phyloP scores from a whole-genome alignment of 2,888 invertebrate genomes.

The Lithophane semibrunnea region DNA sequence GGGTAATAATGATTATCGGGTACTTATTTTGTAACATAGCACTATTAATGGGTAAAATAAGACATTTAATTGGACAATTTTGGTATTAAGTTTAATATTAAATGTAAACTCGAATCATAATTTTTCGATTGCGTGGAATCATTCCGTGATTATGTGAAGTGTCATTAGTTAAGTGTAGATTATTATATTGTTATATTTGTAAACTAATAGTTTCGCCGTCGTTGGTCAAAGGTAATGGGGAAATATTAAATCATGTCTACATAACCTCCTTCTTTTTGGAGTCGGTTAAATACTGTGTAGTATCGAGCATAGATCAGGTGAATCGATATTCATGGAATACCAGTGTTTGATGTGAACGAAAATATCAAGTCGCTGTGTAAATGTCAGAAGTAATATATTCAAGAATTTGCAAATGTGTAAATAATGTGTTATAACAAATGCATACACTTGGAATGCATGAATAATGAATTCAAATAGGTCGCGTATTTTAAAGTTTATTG shows the following conservation, averaged over 20 bases:
- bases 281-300: background rate
- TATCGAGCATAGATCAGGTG: background rate
- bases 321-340: background rate
- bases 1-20: slow-evolving; percentile 46
- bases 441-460: background rate
- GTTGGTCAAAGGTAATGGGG: slow-evolving; percentile 35
- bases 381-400: slow-evolving; percentile 26
- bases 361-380: slow-evolving; percentile 8
- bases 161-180: slow-evolving; percentile 57
- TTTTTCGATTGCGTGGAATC: slow-evolving; percentile 58
- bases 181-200: slow-evolving; percentile 49
- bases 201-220: slow-evolving; percentile 36
- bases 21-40: slow-evolving; percentile 64
- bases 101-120: slow-evolving; percentile 62
- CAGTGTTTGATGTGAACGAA: background rate
- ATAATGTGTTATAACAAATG: slow-evolving; percentile 19
- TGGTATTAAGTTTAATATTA: slow-evolving; percentile 51
- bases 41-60: slow-evolving; percentile 49
- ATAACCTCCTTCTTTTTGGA: background rate
- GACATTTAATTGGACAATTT: slow-evolving; percentile 50
- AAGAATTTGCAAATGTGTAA: slow-evolving; percentile 23
- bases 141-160: slow-evolving; percentile 59
- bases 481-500: background rate
- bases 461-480: background rate
- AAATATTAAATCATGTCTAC: background rate